Base-by-base conservation (phyloP, 2,888 invertebrate genomes). In the Mycalesis mineus region DNA sequence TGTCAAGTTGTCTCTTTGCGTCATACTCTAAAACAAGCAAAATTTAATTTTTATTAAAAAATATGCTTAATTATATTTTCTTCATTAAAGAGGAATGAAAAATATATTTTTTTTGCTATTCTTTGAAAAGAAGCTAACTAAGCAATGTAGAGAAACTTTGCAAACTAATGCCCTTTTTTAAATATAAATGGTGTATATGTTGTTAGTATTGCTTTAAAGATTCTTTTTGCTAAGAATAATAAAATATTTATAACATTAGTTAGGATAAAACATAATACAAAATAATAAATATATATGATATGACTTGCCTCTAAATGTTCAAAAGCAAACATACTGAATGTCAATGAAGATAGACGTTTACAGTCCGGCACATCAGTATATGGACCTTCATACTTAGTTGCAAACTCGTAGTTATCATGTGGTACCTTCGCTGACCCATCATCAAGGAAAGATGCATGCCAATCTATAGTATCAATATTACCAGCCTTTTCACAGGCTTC, bases 401-500 rank as follows among this genome's bases (percentile, higher is more conserved):
- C 63, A 7, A 82, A 55, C 42, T 69, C 58, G 63, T 73, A 82
- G 11, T 83, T 82, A 39, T 78, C 67, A 33, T 71, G 69, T 0
- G 72, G 77, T 57, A 92, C 84, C 42, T 87, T 88, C 62, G 87
- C 83, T 51, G 89, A 77, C 13, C 91, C 91, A 63, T 92, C 92
- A 70, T 93, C 92, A 6, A 91, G 79, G 15, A 90, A 87, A 49
- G 92, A 85, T 65, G 92, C 92, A 77, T 93, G 94, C 72, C 95
- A 91, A 75, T 95, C 93, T 67, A 94, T 86, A 50, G 92, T 91
- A 28, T 91, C 91, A n/a, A 94, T 75, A 31, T 92, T 91, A 1
- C 92, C 93, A 31, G 93, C 93, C 68, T 91, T 90, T 6, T 92
- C 67, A 76, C 95, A 96, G 74, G 94, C 91, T 5, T 91, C 80